Percentiles rank a stretch among this genome's conserved stretches.
Evolutionary conservation across 2,797 vertebrate species (phyloP).

Genomic region (Todus mexicanus): DNA sequence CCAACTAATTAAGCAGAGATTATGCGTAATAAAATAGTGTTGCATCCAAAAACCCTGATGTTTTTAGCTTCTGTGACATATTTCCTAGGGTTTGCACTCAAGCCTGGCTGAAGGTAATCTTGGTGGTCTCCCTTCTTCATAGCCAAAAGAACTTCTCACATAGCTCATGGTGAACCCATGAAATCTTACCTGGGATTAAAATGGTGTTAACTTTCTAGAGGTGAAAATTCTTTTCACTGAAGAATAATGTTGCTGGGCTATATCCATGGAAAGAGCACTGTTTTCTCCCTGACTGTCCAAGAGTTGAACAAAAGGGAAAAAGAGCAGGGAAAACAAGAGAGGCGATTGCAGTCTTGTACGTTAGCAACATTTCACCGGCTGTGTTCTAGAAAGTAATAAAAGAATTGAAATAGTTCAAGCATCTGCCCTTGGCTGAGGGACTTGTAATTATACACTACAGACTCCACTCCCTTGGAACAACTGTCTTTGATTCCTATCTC

Average conservation of each 20-base stretch:
- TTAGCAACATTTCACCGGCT: background rate
- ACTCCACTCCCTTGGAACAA: conserved; percentile 26
- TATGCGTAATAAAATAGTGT: background rate
- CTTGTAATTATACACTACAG: conserved; percentile 1
- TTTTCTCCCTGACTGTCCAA: background rate
- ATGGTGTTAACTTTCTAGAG: conserved; percentile 24
- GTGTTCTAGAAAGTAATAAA: conserved; percentile 46
- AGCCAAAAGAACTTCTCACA: background rate
- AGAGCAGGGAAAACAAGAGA: background rate
- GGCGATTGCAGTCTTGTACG: background rate
- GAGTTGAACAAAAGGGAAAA: background rate
- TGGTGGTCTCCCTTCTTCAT: background rate
- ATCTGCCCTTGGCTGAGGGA: conserved; percentile 12
- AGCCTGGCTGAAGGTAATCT: background rate
- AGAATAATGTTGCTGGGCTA: background rate
- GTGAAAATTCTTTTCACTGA: conserved; percentile 12
- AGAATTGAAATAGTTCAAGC: conserved; percentile 44
- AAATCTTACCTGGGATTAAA: conserved; percentile 50
- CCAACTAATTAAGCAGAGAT: conserved; percentile 45
- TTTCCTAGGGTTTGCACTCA: background rate
- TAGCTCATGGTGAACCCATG: conserved; percentile 15
- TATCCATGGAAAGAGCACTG: background rate
- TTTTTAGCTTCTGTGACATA: conserved; percentile 34
- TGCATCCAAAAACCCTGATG: background rate
- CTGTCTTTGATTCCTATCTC: conserved; percentile 30